Evolutionary conservation across 2,113 vertebrate species (phyloP).

Genomic region (Acinonyx jubatus): DNA sequence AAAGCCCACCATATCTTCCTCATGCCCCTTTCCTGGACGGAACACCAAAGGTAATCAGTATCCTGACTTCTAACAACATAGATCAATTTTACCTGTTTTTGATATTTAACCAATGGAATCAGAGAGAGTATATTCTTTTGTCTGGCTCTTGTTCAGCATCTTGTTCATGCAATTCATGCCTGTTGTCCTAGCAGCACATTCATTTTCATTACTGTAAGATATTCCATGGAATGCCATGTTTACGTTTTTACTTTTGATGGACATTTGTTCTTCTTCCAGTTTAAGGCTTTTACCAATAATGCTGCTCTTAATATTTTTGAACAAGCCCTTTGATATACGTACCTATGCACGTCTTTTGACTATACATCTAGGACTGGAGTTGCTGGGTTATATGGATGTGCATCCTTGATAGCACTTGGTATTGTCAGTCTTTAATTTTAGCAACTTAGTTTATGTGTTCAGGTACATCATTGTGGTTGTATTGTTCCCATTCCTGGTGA

Average conservation of each 20-base stretch:
- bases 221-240: neutral
- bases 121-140: neutral
- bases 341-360: neutral
- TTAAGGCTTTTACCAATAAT: neutral
- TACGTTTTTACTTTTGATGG: neutral
- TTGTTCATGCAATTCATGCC: neutral
- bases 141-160: neutral
- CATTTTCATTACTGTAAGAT: neutral
- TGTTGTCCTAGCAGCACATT: neutral
- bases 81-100: neutral
- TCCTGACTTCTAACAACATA: neutral
- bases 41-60: neutral
- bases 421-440: neutral
- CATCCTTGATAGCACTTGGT: neutral
- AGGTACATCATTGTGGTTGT: neutral
- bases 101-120: neutral
- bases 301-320: neutral
- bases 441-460: neutral
- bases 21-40: neutral
- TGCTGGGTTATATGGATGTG: neutral
- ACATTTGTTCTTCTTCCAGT: neutral
- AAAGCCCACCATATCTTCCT: neutral
- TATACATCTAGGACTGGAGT: neutral
- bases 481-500: neutral
- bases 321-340: neutral